A percentile compares a stretch with the other conserved stretches of the same genome.
Conservation (phyloP, 1,140 invertebrate genomes). For the Drosophila prosaltans region DNA sequence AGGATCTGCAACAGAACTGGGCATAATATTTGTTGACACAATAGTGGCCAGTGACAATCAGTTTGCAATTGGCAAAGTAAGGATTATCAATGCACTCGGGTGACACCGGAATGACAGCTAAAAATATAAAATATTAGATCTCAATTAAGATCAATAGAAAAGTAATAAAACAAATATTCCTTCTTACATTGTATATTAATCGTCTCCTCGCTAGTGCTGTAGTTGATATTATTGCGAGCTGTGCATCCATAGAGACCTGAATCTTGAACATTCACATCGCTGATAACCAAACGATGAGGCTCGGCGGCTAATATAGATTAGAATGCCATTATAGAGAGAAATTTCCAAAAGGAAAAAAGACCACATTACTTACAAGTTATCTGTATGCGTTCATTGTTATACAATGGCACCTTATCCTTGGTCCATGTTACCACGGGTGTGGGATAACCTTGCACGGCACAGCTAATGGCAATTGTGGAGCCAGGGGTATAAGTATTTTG, state of each 20-base stretch:
- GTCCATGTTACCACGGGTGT: conserved; percentile 90
- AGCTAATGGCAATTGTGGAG: conserved; percentile 88
- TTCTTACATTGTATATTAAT: conserved; percentile 89
- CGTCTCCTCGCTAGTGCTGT: conserved; percentile 85
- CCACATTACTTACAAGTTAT: conserved; percentile 53
- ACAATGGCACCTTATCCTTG: conserved; percentile 86
- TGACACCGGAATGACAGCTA: conserved; percentile 88
- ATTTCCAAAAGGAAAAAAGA: not conserved
- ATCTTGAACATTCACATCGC: conserved; percentile 86
- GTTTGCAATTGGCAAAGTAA: conserved; percentile 94
- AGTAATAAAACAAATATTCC: too few relatives aligned
- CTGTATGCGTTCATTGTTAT: conserved; percentile 62
- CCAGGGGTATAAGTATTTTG: conserved; percentile 85
- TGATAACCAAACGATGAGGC: conserved; percentile 87
- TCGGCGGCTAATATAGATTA: conserved; percentile 60
- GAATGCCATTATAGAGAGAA: not conserved
- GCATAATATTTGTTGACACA: conserved; percentile 95
- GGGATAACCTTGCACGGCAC: conserved; percentile 90
- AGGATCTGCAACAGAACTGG: conserved; percentile 96
- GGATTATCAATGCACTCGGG: conserved; percentile 92
- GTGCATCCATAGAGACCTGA: conserved; percentile 91
- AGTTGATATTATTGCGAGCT: conserved; percentile 88
- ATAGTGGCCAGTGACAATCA: conserved; percentile 92
- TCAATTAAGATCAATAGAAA: not conserved
- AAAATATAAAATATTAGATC: conserved; percentile 35